phyloP scores from a whole-genome alignment of 2,888 invertebrate genomes.

The Priapulus caudatus region DNA sequence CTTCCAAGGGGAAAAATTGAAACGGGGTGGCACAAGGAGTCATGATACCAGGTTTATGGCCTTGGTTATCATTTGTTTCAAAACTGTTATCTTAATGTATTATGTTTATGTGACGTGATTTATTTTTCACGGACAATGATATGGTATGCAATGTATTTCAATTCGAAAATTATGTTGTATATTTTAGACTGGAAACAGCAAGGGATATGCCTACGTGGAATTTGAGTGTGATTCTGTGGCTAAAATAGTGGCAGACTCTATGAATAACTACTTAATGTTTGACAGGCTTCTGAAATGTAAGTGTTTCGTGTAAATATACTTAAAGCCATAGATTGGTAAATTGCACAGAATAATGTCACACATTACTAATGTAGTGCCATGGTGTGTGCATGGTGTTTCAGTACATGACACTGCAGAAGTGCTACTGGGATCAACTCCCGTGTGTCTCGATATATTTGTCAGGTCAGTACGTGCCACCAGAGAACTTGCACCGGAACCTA shows the following conservation, averaged over 20 bases:
- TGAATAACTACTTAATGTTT: conserved; percentile 96
- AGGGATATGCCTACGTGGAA: conserved; percentile 81
- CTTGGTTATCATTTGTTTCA: too few species aligned
- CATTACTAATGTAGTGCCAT: too few species aligned
- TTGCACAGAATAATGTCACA: not conserved
- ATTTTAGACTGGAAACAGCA: conserved; percentile 59
- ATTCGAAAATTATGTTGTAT: conserved; percentile 8
- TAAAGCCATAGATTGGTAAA: not conserved
- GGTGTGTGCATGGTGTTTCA: too few species aligned
- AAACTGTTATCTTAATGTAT: conserved; percentile 3
- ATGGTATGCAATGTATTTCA: conserved; percentile 12
- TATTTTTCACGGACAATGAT: too few species aligned
- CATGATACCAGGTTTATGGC: too few species aligned
- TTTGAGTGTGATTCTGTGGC: conserved; percentile 74
- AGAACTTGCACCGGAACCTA: conserved; percentile 25
- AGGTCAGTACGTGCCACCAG: conserved; percentile 27
- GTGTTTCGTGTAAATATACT: conserved; percentile 20
- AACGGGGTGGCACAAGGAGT: too few species aligned
- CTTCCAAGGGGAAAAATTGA: too few species aligned
- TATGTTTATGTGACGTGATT: too few species aligned
- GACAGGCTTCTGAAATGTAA: conserved; percentile 73
- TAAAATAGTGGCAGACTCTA: conserved; percentile 81
- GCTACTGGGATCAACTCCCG: too few species aligned
- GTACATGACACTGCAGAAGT: too few species aligned
- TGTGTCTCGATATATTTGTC: conserved; percentile 13